A percentile compares a stretch with the other conserved stretches of the same genome.
Conservation (phyloP, 2,888 invertebrate species). For the Mamestra brassicae region DNA sequence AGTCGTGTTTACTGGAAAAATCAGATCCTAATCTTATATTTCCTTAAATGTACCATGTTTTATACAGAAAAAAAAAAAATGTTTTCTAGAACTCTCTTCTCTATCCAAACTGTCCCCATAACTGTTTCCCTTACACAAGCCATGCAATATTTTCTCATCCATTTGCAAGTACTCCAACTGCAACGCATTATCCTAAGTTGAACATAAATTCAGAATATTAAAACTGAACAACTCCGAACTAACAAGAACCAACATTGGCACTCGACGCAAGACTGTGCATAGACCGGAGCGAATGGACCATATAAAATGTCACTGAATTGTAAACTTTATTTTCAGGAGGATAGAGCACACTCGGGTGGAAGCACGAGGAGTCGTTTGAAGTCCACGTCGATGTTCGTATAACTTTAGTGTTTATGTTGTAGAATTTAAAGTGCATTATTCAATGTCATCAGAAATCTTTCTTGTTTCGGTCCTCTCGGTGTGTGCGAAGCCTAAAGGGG, state of each 20-base stretch:
- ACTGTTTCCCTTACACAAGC: background rate
- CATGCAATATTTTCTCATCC: constrained; percentile 22
- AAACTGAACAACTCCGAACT: constrained; percentile 51
- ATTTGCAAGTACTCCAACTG: constrained; percentile 26
- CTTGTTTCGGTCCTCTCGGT: constrained; percentile 19
- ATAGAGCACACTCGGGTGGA: constrained; percentile 7
- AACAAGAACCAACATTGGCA: constrained; percentile 51
- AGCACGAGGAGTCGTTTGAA: constrained; percentile 4
- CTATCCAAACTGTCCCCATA: background rate
- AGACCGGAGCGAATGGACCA: constrained; percentile 30
- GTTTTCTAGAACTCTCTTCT: background rate
- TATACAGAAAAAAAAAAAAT: no score
- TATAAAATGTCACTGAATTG: constrained; percentile 15
- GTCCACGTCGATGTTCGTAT: constrained; percentile 4
- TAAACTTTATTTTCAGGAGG: constrained; percentile 11
- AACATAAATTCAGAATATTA: constrained; percentile 46
- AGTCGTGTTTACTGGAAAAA: no score
- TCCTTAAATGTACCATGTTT: no score
- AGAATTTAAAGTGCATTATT: constrained; percentile 7
- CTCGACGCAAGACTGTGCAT: constrained; percentile 41
- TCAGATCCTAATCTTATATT: no score
- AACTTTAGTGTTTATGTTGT: background rate
- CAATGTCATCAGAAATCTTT: background rate
- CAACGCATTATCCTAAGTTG: constrained; percentile 37
- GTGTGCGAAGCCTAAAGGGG: constrained; percentile 17